A percentile compares a stretch with the other conserved stretches of the same genome.
Evolutionary conservation across 2,113 vertebrate species (phyloP).

Genomic region (Nestor notabilis): DNA sequence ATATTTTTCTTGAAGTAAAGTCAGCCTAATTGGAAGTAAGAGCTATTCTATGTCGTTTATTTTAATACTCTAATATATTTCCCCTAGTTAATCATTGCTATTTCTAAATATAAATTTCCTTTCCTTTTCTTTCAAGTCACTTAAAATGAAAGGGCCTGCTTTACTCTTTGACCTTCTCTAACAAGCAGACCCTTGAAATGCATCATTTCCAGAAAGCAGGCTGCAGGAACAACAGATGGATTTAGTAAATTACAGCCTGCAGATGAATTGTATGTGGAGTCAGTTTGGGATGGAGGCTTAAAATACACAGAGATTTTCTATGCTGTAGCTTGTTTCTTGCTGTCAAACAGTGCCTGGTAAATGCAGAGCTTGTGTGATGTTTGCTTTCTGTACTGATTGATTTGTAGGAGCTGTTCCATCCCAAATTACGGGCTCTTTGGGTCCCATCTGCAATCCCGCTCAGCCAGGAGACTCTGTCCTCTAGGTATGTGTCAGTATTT

Average conservation of each 20-base stretch:
- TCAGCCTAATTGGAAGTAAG: conserved; percentile 75
- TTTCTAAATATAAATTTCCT: conserved; percentile 80
- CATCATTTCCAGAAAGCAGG: conserved; percentile 69
- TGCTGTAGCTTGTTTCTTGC: conserved; percentile 42
- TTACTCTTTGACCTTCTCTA: conserved; percentile 76
- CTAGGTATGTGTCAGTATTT: background rate
- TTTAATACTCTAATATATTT: conserved; percentile 73
- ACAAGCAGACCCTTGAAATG: conserved; percentile 77
- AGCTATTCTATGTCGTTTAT: conserved; percentile 65
- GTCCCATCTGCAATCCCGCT: background rate
- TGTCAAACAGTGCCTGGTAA: conserved; percentile 24
- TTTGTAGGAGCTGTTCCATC: conserved; percentile 7
- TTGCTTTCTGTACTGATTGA: conserved; percentile 7
- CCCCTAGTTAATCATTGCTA: conserved; percentile 75
- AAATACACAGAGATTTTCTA: conserved; percentile 26
- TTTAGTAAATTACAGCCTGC: conserved; percentile 77
- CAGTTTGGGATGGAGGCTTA: conserved; percentile 29
- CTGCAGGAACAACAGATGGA: conserved; percentile 74
- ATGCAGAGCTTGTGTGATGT: background rate
- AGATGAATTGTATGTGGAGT: conserved; percentile 37
- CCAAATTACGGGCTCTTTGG: conserved; percentile 1
- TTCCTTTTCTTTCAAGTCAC: conserved; percentile 78
- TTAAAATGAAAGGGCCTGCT: conserved; percentile 73
- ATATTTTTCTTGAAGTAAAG: conserved; percentile 67
- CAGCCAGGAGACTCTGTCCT: conserved; percentile 27